Evolutionary conservation across 2,113 vertebrate species (phyloP).

Genomic region (Colistium nudipinnis): DNA sequence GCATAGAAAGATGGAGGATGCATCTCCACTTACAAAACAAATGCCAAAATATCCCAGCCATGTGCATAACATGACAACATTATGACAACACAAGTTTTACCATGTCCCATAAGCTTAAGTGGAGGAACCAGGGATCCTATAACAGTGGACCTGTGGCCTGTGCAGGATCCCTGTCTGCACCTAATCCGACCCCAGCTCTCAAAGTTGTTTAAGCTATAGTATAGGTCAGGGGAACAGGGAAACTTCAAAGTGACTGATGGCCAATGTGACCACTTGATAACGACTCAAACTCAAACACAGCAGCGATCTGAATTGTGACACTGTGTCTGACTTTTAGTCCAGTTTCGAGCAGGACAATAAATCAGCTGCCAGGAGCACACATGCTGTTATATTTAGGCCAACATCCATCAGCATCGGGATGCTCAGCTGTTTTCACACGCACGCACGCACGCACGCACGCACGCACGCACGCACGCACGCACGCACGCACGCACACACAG

Average conservation of each 20-base stretch:
- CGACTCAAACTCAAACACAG: background rate
- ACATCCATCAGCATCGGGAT: constrained; percentile 19
- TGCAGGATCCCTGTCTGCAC: background rate
- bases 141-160: background rate
- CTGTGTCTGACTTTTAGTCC: background rate
- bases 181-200: background rate
- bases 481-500: background rate
- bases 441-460: constrained; percentile 8
- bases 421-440: constrained; percentile 49
- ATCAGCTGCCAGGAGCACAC: background rate
- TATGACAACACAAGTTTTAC: no score
- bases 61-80: no score
- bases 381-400: constrained; percentile 38
- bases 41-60: no score
- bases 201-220: background rate
- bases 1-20: no score
- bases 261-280: background rate
- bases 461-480: background rate
- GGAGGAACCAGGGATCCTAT: no score
- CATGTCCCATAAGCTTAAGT: no score
- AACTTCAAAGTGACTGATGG: background rate
- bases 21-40: no score
- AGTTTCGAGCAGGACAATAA: constrained; percentile 1
- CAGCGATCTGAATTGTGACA: background rate
- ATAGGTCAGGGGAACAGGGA: background rate